Evolutionary conservation across 2,888 invertebrate genomes (phyloP).

Genomic region (Aricia artaxerxes): DNA sequence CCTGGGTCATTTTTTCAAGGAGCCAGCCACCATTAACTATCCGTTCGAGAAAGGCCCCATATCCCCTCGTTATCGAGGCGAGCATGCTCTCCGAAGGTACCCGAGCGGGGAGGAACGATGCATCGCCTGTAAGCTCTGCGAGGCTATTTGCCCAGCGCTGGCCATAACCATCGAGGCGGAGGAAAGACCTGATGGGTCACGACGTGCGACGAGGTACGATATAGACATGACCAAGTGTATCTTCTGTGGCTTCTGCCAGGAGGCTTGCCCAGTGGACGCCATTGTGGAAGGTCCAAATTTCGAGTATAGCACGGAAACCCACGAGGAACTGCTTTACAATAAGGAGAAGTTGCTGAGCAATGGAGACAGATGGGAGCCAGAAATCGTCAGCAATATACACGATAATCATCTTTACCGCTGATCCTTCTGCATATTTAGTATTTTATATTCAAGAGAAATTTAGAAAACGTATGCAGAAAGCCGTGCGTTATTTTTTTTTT

Average conservation of each 20-base stretch:
- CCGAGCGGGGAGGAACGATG: conserved; percentile 99
- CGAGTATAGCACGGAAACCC: conserved; percentile 98
- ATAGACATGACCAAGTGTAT: conserved; percentile 99
- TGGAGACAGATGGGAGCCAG: conserved; percentile 99
- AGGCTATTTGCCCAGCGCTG: conserved; percentile 99
- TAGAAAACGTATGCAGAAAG: no score
- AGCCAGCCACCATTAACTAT: conserved; percentile 99
- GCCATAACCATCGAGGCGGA: conserved; percentile 99
- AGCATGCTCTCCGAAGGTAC: conserved; percentile 97
- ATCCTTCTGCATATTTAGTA: background rate
- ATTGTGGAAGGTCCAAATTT: conserved; percentile 99
- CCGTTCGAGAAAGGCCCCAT: conserved; percentile 99
- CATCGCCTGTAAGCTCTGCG: conserved; percentile 99
- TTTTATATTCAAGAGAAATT: no score
- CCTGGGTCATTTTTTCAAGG: conserved; percentile 84
- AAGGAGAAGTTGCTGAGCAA: conserved; percentile 98
- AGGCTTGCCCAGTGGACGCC: conserved; percentile 98
- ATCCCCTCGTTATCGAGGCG: conserved; percentile 97
- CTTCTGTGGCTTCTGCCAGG: conserved; percentile 99
- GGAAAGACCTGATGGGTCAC: conserved; percentile 95
- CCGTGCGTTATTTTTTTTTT: no score
- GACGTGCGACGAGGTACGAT: conserved; percentile 97
- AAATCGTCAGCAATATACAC: conserved; percentile 94
- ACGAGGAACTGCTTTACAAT: conserved; percentile 98
- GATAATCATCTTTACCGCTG: conserved; percentile 69